Base-by-base conservation (phyloP, 2,888 invertebrate genomes). In the Scaptomyza caliginosa region DNA sequence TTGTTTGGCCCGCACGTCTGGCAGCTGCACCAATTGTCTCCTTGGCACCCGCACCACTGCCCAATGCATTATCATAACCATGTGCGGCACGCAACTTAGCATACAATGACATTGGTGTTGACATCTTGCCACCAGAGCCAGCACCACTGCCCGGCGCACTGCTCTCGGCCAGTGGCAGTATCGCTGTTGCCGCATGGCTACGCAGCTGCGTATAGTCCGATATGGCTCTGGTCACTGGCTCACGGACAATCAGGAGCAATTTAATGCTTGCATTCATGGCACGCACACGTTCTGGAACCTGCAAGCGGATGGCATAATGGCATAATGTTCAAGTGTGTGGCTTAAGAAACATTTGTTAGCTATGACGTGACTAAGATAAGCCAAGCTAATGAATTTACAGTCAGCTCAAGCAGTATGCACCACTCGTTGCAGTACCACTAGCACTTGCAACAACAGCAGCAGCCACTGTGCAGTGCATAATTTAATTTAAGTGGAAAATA, bases 181-280 rank as follows among this genome's bases (percentile, higher is more conserved):
- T 94, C 8, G 95, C 95, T 1, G 96, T 95, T 32, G 95, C 95
- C 21, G 96, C 95, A 88, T 96, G 95, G 80, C 96, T 96, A 70
- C 96, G 94, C 80, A 98, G 93, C 92, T 99, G 98, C 17, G 98
- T 97, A 92, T 98, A 99, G 93, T 99, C 99, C 11, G 98, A 99
- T 87, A 99, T 96, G 50, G 98, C 97, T 56, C 99, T 93, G 16
- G 97, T 97, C 55, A 99, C 98, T 3, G 99, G 99, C 91, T 99
- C 98, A 11, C 99, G 94, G 19, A 99, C 97, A 88, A 99, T 98
- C 79, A 99, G 93, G 69, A 99, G 93, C 62, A 99, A 93, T 85
- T 97, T 96, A 66, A 98, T 95, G 89, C 96, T 95, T 7, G 96
- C 94, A 92, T 99, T 98, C 97, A 99, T 98, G 63, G 96, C 96